Conservation (phyloP, 1,140 invertebrate genomes). For the Adoxophyes honmai region DNA sequence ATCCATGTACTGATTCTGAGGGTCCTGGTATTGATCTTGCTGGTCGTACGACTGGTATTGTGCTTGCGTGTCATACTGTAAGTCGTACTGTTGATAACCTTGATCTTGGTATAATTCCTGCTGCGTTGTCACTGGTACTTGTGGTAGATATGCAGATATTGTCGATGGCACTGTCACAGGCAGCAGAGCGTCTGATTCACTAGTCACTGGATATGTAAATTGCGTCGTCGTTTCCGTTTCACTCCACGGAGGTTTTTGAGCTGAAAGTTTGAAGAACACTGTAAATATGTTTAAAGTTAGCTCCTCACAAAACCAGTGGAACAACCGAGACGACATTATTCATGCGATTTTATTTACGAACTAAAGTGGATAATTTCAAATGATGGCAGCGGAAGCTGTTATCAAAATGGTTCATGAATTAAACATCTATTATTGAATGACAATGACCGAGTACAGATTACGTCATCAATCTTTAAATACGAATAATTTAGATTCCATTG, state of each 20-base stretch:
- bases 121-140: constrained; percentile 50
- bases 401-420: constrained; percentile 35
- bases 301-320: constrained; percentile 39
- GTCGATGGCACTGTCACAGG: constrained; percentile 53
- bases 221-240: constrained; percentile 53
- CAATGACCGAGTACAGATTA: constrained; percentile 29
- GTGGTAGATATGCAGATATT: constrained; percentile 46
- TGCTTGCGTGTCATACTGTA: constrained; percentile 66
- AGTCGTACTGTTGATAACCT: constrained; percentile 74
- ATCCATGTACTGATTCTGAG: constrained; percentile 10
- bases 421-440: constrained; percentile 17
- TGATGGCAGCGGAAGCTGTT: constrained; percentile 48
- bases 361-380: neutral
- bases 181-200: constrained; percentile 49
- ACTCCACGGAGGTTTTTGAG: constrained; percentile 65
- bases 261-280: constrained; percentile 56
- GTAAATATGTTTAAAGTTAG: constrained; percentile 41
- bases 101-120: constrained; percentile 51
- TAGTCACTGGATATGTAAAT: constrained; percentile 54
- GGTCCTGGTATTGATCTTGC: constrained; percentile 17
- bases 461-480: too few relatives aligned
- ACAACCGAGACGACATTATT: constrained; percentile 41
- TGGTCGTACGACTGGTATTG: constrained; percentile 30
- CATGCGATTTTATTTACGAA: neutral
- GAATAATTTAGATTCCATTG: too few relatives aligned